Evolutionary conservation across 2,888 invertebrate genomes (phyloP).

Genomic region (Papilio gigon): DNA sequence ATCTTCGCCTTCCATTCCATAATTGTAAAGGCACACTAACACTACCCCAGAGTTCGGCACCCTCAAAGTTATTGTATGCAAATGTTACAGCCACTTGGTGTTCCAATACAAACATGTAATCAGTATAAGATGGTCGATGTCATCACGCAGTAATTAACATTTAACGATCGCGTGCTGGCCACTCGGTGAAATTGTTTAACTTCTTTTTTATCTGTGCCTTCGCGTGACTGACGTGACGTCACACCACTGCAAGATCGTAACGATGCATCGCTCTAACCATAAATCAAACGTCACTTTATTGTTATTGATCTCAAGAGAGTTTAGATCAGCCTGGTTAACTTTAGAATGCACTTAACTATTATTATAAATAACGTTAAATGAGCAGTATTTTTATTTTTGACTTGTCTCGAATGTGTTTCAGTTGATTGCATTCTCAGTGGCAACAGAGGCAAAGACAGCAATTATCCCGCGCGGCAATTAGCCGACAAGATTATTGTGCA

Average conservation of each 20-base stretch:
- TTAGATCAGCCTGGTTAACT: neutral
- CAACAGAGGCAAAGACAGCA: conserved; percentile 11
- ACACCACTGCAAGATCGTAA: conserved; percentile 8
- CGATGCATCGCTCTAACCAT: conserved; percentile 7
- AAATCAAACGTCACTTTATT: conserved; percentile 12
- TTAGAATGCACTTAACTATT: neutral
- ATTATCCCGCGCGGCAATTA: conserved; percentile 20
- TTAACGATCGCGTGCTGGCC: conserved; percentile 22
- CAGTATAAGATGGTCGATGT: conserved; percentile 16
- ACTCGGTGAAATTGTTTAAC: conserved; percentile 12
- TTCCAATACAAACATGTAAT: conserved; percentile 14
- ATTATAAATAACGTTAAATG: neutral
- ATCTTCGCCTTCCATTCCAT: neutral
- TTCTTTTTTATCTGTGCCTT: conserved; percentile 9
- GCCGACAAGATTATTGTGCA: conserved; percentile 7
- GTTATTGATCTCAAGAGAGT: neutral
- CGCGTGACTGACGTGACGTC: conserved; percentile 29
- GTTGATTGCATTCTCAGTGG: conserved; percentile 2
- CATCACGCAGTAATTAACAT: conserved; percentile 27
- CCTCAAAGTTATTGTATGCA: neutral
- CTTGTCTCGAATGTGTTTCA: neutral
- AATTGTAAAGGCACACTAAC: neutral
- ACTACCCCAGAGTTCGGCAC: neutral
- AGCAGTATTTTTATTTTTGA: neutral
- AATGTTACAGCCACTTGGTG: neutral